Conservation (phyloP, 2,888 invertebrate species). For the Lutraria lutraria region DNA sequence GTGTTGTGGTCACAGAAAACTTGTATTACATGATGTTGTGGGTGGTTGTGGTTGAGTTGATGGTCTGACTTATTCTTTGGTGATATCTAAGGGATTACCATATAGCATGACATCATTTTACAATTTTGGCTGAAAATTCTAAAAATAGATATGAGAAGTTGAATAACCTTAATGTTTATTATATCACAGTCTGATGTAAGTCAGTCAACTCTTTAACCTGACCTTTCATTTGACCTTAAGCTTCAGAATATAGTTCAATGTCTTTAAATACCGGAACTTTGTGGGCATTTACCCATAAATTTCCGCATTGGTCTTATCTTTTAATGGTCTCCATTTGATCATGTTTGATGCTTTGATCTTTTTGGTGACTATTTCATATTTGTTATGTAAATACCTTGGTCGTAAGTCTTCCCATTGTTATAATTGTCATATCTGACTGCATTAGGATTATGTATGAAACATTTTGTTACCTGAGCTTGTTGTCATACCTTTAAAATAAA, state of each 20-base stretch:
- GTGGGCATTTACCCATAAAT: not conserved
- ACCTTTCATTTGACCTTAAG: not conserved
- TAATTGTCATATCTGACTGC: too few species aligned
- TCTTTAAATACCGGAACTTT: not conserved
- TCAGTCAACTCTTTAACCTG: not conserved
- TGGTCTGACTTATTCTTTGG: too few species aligned
- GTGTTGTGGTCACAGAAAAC: not conserved
- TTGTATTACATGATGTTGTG: not conserved
- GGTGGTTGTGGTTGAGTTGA: not conserved
- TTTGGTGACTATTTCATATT: too few species aligned
- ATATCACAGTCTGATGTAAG: not conserved
- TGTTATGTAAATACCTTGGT: too few species aligned
- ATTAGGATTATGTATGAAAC: too few species aligned
- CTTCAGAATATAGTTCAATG: not conserved
- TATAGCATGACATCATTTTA: too few species aligned
- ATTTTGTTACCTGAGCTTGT: too few species aligned
- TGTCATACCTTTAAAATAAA: too few species aligned
- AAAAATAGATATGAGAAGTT: not conserved
- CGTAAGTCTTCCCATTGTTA: too few species aligned
- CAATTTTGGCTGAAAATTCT: not conserved
- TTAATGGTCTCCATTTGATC: not conserved
- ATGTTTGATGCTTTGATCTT: too few species aligned
- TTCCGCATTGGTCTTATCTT: not conserved
- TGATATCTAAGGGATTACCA: too few species aligned
- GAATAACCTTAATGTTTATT: not conserved